A percentile compares a stretch with the other conserved stretches of the same genome.
Evolutionary conservation across 2,888 invertebrate genomes (phyloP).

Genomic region (Subacronicta megacephala): DNA sequence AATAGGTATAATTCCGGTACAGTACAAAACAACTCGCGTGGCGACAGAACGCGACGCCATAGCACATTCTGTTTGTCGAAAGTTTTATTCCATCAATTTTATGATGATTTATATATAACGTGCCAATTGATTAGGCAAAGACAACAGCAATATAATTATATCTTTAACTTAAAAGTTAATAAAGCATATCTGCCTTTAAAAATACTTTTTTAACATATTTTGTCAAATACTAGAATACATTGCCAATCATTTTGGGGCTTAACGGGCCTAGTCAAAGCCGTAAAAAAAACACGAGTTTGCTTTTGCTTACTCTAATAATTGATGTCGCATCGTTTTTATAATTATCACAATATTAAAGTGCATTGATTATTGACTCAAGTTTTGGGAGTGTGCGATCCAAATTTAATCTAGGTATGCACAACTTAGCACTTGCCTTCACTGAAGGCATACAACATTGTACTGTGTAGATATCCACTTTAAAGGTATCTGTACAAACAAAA

Average conservation of each 20-base stretch:
- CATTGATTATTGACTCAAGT: constrained; percentile 82
- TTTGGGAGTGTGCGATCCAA: constrained; percentile 80
- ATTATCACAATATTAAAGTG: constrained; percentile 76
- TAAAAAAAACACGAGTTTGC: constrained; percentile 49
- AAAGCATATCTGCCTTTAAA: constrained; percentile 22
- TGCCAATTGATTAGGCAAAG: constrained; percentile 26
- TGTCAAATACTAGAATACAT: constrained; percentile 27
- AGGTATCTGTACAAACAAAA: constrained; percentile 80
- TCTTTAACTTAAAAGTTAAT: constrained; percentile 34
- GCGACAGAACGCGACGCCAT: no score
- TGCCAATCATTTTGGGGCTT: constrained; percentile 32
- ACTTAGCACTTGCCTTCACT: constrained; percentile 80
- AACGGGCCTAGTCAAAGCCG: constrained; percentile 36
- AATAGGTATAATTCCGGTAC: no score
- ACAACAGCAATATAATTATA: constrained; percentile 30
- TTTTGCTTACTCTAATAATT: constrained; percentile 67
- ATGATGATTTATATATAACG: constrained; percentile 17
- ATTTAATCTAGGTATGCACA: constrained; percentile 70
- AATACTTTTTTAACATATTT: constrained; percentile 15
- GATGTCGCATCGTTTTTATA: constrained; percentile 63
- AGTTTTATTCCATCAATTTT: constrained; percentile 40
- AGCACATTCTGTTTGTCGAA: no score
- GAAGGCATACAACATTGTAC: constrained; percentile 87
- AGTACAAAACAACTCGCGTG: no score
- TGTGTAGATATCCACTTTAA: constrained; percentile 78